Percentiles rank a stretch among this genome's conserved stretches.
Evolutionary conservation across 2,888 invertebrate species (phyloP).

Genomic region (Dicyrtomina minuta): DNA sequence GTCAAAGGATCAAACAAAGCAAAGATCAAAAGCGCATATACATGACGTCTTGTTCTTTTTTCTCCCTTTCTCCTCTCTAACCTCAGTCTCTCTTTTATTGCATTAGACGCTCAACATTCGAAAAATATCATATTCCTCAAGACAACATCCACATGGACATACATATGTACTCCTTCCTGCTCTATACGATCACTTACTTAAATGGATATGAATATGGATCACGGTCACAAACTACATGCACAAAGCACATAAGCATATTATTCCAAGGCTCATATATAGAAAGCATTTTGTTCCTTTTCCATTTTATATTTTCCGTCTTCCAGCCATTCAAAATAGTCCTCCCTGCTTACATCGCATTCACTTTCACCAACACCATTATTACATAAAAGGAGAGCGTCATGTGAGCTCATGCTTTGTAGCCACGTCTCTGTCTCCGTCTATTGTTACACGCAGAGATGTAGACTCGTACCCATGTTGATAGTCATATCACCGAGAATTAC

Average conservation of each 20-base stretch:
- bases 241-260: not conserved
- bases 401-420: too few relatives aligned
- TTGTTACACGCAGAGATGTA: too few relatives aligned
- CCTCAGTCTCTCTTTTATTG: not conserved
- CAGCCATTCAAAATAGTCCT: not conserved
- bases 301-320: not conserved
- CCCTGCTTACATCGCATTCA: too few relatives aligned
- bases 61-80: not conserved
- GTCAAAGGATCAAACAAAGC: slow-evolving; percentile 9
- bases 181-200: too few relatives aligned
- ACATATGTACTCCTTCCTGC: not conserved
- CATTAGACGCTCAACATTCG: not conserved
- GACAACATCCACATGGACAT: not conserved
- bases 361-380: too few relatives aligned
- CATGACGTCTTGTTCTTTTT: not conserved
- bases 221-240: not conserved
- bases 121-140: not conserved
- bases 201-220: too few relatives aligned
- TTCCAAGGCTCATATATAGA: too few relatives aligned
- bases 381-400: too few relatives aligned
- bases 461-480: too few relatives aligned
- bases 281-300: not conserved
- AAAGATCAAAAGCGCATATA: slow-evolving; percentile 7
- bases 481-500: too few relatives aligned
- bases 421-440: too few relatives aligned